phyloP scores from a whole-genome alignment of 2,113 vertebrate species.

The Chrysochloris asiatica region DNA sequence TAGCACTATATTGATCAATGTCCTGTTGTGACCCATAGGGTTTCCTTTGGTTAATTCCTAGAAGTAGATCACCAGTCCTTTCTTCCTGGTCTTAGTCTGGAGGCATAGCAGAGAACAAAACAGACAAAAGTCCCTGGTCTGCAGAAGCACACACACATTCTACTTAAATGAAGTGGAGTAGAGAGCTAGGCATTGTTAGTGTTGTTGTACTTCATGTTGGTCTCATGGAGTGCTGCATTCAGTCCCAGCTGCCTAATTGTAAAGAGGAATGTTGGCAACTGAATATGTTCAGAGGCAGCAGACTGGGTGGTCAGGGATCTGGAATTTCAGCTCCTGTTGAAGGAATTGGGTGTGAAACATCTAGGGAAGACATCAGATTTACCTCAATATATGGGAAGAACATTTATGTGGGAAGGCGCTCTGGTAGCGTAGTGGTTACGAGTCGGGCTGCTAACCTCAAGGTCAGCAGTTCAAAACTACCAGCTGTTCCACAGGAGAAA shows the following conservation, averaged over 20 bases:
- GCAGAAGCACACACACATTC: neutral
- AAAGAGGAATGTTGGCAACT: neutral
- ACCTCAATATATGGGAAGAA: neutral
- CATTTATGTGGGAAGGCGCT: too few relatives aligned
- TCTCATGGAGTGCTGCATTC: accelerated
- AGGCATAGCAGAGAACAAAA: too few relatives aligned
- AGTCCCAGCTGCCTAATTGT: neutral
- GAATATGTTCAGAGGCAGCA: neutral
- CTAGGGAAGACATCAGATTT: neutral
- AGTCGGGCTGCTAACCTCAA: too few relatives aligned
- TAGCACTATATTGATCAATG: too few relatives aligned
- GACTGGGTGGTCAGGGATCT: neutral
- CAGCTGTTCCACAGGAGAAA: too few relatives aligned
- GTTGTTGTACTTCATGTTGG: neutral
- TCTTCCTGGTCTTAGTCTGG: too few relatives aligned
- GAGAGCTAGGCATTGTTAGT: neutral
- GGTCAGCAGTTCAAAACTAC: too few relatives aligned
- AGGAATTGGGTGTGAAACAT: neutral
- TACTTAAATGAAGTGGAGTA: neutral
- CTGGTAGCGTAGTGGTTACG: too few relatives aligned
- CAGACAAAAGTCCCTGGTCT: too few relatives aligned
- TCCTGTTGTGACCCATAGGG: too few relatives aligned
- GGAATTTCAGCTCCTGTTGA: neutral
- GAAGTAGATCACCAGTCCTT: too few relatives aligned
- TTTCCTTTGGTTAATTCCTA: too few relatives aligned